Base-by-base conservation (phyloP, 2,797 vertebrate species). In the Crocidura indochinensis region DNA sequence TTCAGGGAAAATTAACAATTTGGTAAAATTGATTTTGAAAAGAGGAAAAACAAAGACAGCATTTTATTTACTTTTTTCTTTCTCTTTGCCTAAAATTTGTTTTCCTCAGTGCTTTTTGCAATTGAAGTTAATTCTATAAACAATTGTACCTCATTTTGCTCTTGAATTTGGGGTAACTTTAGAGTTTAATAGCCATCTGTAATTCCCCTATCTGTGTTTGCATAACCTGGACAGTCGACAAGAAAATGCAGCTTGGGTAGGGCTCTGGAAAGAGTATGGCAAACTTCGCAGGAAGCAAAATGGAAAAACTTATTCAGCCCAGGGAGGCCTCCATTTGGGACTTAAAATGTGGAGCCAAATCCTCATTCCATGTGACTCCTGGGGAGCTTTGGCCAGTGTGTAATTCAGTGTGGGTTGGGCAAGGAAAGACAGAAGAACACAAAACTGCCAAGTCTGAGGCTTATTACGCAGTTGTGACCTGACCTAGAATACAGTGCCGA, bases 381-480 rank as follows among this genome's bases (percentile, higher is more conserved):
- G 90, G 94, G 94, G 90, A 94, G 90, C 80, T 87, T 93, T 82
- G 95, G 95, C 94, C 96, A 96, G 95, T 60, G 19, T 96, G 94
- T 91, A 95, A 96, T 96, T 95, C 94, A 10, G 60, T 96, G 96
- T 94, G 96, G 96, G 93, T 95, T 96, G 96, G 96, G 96, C 95
- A 95, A 88, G 81, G 83, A 94, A 93, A 93, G 93, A 94, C 91
- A 90, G 77, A 89, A 86, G 94, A 94, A 94, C 62, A 29, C 8
- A 72, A 90, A 75, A 88, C 94, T 93, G 94, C 96, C 96, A 96
- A 96, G 90, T 88, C 56, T 90, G 91, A 95, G 93, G 95, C 95
- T 90, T 86, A 78, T 96, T 95, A 92, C 77, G 80, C 94, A 96
- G 91, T 95, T 92, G 80, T 94, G 95, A 95, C 93, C 95, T 93